A percentile compares a stretch with the other conserved stretches of the same genome.
These are phyloP conservation scores for Oryctes rhinoceros DNA, from an alignment of 1,140 invertebrate genomes.

Conservation along the genomic window DNA sequence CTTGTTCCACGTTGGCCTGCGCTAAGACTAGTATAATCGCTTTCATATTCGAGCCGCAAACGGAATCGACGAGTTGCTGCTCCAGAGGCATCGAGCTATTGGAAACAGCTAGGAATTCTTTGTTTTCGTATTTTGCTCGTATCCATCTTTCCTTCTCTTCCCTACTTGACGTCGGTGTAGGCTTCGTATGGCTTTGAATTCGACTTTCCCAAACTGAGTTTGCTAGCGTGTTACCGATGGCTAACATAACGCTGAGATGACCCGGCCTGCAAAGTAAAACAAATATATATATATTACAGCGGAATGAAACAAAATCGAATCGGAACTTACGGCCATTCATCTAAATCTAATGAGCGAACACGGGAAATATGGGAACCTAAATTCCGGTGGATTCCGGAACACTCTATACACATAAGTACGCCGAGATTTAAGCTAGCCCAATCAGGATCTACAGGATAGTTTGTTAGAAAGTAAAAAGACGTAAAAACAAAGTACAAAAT, in stretches of 20 bases:
- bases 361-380: constrained; percentile 96
- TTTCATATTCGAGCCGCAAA: constrained; percentile 72
- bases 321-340: constrained; percentile 97
- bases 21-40: constrained; percentile 70
- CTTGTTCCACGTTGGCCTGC: constrained; percentile 67
- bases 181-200: constrained; percentile 76
- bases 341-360: constrained; percentile 93
- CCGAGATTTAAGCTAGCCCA: constrained; percentile 98
- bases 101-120: constrained; percentile 77
- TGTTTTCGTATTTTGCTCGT: constrained; percentile 86
- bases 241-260: constrained; percentile 91
- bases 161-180: constrained; percentile 67
- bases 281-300: background rate
- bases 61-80: constrained; percentile 82
- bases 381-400: constrained; percentile 97
- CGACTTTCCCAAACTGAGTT: constrained; percentile 95
- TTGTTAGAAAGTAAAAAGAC: background rate
- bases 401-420: constrained; percentile 96
- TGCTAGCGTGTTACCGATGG: constrained; percentile 88
- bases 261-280: constrained; percentile 73
- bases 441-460: constrained; percentile 80
- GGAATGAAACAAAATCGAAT: constrained; percentile 18
- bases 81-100: constrained; percentile 68
- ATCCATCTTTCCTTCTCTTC: constrained; percentile 96
- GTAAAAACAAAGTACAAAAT: background rate